phyloP scores from a whole-genome alignment of 2,888 invertebrate species.

The Amphimallon solstitiale region DNA sequence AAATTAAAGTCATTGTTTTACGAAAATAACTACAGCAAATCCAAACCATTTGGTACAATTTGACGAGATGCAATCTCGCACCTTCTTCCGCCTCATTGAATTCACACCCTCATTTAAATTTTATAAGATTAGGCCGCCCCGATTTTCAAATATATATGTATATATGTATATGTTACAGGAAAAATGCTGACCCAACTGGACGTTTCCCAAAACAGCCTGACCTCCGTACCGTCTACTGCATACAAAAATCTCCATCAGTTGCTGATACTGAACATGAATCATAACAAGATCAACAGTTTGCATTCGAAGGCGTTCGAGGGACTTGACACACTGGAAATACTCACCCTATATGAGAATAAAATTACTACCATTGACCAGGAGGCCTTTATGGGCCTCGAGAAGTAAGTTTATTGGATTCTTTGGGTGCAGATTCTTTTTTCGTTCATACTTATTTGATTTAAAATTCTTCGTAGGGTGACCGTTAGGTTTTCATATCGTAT shows the following conservation, averaged over 20 bases:
- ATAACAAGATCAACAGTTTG: conserved; percentile 82
- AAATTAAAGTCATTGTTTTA: too few species aligned
- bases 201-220: conserved; percentile 86
- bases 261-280: conserved; percentile 88
- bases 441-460: background rate
- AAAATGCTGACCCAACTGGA: conserved; percentile 89
- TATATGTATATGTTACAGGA: conserved; percentile 66
- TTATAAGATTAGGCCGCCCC: background rate
- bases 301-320: conserved; percentile 87
- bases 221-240: conserved; percentile 82
- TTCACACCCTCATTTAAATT: conserved; percentile 9
- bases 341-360: conserved; percentile 88
- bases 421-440: background rate
- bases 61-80: too few species aligned
- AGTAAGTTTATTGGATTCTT: conserved; percentile 69
- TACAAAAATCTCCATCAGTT: conserved; percentile 84
- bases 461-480: too few species aligned
- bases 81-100: too few species aligned
- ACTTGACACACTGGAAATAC: conserved; percentile 85
- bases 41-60: too few species aligned
- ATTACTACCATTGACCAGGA: conserved; percentile 81
- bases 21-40: too few species aligned
- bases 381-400: conserved; percentile 87
- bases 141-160: background rate
- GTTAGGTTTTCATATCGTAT: too few species aligned